Percentiles rank a stretch among this genome's conserved stretches.
phyloP scores from a whole-genome alignment of 2,113 vertebrate species.

The Antigone vipio region DNA sequence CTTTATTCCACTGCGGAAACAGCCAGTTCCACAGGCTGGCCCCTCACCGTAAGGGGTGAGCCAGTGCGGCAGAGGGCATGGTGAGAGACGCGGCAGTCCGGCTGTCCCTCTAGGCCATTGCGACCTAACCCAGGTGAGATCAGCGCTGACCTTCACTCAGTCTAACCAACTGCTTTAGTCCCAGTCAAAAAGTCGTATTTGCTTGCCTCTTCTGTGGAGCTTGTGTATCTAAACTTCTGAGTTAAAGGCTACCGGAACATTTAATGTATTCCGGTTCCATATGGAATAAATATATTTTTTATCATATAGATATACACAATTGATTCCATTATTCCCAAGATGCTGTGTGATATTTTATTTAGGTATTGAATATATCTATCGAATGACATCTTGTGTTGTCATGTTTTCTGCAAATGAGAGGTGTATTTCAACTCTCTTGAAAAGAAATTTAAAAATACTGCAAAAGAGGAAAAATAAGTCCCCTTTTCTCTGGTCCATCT shows the following conservation, averaged over 20 bases:
- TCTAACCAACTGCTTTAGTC: background rate
- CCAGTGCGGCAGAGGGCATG: background rate
- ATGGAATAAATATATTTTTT: background rate
- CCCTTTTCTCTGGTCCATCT: background rate
- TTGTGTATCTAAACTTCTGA: background rate
- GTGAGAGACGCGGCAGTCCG: fast-evolving
- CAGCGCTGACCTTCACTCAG: background rate
- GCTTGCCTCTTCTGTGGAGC: background rate
- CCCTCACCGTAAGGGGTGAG: background rate
- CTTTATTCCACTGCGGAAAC: background rate
- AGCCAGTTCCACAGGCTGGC: background rate
- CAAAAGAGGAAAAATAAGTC: background rate
- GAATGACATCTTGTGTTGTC: background rate
- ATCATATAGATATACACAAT: background rate
- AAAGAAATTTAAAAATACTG: background rate
- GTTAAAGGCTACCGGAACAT: background rate
- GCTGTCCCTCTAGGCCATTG: background rate
- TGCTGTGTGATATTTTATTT: background rate
- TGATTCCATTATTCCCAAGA: background rate
- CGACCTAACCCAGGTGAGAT: background rate
- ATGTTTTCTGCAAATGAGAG: background rate
- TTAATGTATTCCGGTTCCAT: background rate
- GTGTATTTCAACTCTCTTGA: background rate
- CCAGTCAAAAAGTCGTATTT: background rate
- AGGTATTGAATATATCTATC: background rate